phyloP scores from a whole-genome alignment of 2,888 invertebrate species.

The Clanis bilineata region DNA sequence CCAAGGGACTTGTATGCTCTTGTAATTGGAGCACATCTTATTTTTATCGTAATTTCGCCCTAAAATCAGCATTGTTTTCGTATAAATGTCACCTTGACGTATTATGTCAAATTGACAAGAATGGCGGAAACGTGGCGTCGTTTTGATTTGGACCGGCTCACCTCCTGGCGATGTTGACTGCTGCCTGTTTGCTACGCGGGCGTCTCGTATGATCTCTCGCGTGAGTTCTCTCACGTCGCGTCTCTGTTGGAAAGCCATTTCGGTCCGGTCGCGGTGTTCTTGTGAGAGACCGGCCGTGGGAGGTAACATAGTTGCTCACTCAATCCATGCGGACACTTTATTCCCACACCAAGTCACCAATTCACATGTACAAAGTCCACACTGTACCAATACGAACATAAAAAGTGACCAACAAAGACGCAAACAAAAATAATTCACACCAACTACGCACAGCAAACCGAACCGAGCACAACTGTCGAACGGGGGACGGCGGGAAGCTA shows the following conservation, averaged over 20 bases:
- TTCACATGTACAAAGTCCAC: slow-evolving; percentile 40
- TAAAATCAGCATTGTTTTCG: slow-evolving; percentile 69
- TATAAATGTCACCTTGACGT: slow-evolving; percentile 81
- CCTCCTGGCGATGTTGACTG: slow-evolving; percentile 76
- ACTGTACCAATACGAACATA: slow-evolving; percentile 29
- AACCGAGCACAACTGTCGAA: slow-evolving; percentile 73
- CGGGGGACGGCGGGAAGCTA: slow-evolving; percentile 74
- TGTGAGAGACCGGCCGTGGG: slow-evolving; percentile 77
- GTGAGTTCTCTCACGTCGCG: slow-evolving; percentile 74
- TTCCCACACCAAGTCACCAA: slow-evolving; percentile 49
- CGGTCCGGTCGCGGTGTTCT: slow-evolving; percentile 75
- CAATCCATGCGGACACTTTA: slow-evolving; percentile 67
- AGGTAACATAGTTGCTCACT: slow-evolving; percentile 74
- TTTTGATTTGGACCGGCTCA: slow-evolving; percentile 66
- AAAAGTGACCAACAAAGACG: slow-evolving; percentile 33
- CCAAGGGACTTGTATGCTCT: slow-evolving; percentile 31
- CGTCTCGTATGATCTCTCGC: slow-evolving; percentile 73
- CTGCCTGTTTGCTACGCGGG: slow-evolving; percentile 68
- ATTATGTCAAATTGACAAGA: slow-evolving; percentile 80
- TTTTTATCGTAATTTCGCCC: slow-evolving; percentile 46
- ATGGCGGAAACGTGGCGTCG: slow-evolving; percentile 82
- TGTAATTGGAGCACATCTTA: slow-evolving; percentile 29
- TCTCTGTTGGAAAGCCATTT: slow-evolving; percentile 76
- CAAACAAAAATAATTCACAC: slow-evolving; percentile 54
- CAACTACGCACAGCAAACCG: slow-evolving; percentile 66